These are phyloP conservation scores for Coregonus suidteri DNA, from an alignment of 2,797 vertebrate species.

Conservation along the genomic window DNA sequence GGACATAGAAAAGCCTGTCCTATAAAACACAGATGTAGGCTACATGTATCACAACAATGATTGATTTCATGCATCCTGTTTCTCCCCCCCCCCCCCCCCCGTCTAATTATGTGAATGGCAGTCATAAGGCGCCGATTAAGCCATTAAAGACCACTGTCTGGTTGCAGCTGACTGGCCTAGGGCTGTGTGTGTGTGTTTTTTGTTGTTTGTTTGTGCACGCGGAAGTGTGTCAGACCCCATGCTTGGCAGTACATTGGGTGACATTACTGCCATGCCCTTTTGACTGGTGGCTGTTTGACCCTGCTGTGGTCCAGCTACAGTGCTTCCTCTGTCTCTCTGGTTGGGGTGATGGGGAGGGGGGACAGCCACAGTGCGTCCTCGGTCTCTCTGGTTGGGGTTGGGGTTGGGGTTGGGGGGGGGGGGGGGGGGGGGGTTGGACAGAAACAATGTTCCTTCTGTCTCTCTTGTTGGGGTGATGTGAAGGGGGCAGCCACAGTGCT, in stretches of 20 bases:
- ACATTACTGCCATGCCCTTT: conserved; percentile 32
- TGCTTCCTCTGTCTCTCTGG: background rate
- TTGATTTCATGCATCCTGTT: background rate
- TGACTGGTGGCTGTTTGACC: background rate
- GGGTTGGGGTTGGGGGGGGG: no score
- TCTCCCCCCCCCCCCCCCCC: no score
- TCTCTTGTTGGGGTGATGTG: no score
- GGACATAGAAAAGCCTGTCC: no score
- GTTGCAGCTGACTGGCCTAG: background rate
- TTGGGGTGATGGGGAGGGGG: background rate
- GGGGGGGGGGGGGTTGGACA: no score
- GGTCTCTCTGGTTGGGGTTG: no score
- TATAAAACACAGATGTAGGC: no score
- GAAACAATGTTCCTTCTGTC: no score
- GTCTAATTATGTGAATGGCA: background rate
- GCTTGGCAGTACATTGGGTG: conserved; percentile 11
- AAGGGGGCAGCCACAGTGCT: no score
- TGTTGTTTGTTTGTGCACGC: no score
- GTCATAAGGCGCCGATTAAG: conserved; percentile 7
- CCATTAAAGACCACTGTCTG: background rate
- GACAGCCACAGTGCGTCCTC: no score
- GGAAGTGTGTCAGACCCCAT: conserved; percentile 32
- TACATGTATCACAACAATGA: background rate
- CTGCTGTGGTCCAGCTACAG: conserved; percentile 35
- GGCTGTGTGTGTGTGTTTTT: background rate